These are phyloP conservation scores for Varanus komodoensis DNA, from an alignment of 2,113 vertebrate genomes.

Conservation along the genomic window DNA sequence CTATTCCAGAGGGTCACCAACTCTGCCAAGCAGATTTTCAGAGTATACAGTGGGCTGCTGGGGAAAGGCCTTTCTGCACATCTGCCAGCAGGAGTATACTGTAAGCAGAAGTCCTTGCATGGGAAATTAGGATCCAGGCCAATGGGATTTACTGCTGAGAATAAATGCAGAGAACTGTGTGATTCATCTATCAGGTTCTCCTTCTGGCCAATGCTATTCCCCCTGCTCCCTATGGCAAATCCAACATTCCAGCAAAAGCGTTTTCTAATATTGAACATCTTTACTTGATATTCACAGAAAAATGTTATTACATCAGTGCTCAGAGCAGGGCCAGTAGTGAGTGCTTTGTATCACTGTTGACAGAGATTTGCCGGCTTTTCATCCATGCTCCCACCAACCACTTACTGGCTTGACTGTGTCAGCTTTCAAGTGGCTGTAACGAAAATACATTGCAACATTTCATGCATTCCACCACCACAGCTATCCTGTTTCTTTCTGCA, in stretches of 20 bases:
- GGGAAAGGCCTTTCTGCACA: not conserved
- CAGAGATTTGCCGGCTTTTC: constrained; percentile 48
- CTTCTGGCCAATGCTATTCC: not conserved
- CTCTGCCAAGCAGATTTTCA: not conserved
- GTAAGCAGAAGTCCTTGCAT: not conserved
- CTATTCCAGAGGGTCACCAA: not conserved
- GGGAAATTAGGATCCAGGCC: not conserved
- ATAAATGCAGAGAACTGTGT: not conserved
- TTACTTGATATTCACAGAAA: constrained; percentile 11
- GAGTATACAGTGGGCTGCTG: not conserved
- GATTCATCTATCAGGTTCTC: not conserved
- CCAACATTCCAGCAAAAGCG: not conserved
- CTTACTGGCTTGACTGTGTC: constrained; percentile 50
- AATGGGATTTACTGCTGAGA: not conserved
- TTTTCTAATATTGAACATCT: not conserved
- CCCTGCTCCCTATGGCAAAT: not conserved
- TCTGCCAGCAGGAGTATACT: not conserved
- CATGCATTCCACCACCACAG: constrained; percentile 50
- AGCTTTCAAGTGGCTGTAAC: constrained; percentile 63
- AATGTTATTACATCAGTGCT: constrained; percentile 42
- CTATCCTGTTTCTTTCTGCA: constrained; percentile 12
- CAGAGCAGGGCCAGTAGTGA: constrained; percentile 11
- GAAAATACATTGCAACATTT: constrained; percentile 59
- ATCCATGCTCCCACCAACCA: not conserved
- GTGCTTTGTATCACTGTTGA: constrained; percentile 44